These are phyloP conservation scores for Drosophila neoperkinsi DNA, from an alignment of 2,888 invertebrate species.

Conservation along the genomic window DNA sequence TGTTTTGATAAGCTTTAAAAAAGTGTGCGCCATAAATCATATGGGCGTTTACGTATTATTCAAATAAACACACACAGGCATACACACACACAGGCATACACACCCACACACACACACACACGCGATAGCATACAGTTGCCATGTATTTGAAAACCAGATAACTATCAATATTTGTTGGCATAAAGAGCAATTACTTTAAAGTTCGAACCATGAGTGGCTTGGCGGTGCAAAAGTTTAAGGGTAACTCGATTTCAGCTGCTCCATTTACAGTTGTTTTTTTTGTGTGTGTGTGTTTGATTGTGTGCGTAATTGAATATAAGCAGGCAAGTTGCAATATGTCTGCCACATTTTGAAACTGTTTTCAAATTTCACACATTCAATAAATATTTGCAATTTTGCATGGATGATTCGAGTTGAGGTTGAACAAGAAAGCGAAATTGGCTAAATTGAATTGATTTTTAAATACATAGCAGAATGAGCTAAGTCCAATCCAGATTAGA, in stretches of 20 bases:
- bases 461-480: background rate
- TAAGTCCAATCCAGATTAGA: background rate
- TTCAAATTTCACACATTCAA: slow-evolving; percentile 17
- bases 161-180: slow-evolving; percentile 62
- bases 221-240: slow-evolving; percentile 56
- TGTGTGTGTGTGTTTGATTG: background rate
- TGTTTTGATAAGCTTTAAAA: slow-evolving; percentile 70
- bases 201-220: slow-evolving; percentile 57
- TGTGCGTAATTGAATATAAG: background rate
- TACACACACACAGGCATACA: slow-evolving; percentile 5
- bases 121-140: background rate
- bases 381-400: slow-evolving; percentile 8
- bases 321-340: slow-evolving; percentile 6
- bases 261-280: slow-evolving; percentile 65
- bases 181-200: slow-evolving; percentile 75
- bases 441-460: background rate
- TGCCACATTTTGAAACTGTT: background rate
- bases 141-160: slow-evolving; percentile 20
- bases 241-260: slow-evolving; percentile 58
- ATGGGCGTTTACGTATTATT: slow-evolving; percentile 47
- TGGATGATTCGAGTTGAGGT: background rate
- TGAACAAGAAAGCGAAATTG: background rate
- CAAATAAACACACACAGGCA: slow-evolving; percentile 7
- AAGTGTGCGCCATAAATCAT: slow-evolving; percentile 71
- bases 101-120: background rate